phyloP scores from a whole-genome alignment of 1,140 invertebrate genomes.

The Ylistrum balloti region DNA sequence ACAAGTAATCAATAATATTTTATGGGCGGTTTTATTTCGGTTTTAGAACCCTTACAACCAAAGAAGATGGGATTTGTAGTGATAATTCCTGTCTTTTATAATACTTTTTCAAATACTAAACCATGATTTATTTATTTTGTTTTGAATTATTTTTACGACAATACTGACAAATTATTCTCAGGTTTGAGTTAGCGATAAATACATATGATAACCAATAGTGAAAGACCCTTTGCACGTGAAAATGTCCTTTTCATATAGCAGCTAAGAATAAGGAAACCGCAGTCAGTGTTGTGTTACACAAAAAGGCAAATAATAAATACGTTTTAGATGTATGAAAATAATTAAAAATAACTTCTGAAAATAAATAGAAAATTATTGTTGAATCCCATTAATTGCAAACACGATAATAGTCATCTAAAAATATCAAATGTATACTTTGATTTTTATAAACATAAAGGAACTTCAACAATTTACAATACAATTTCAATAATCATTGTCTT shows the following conservation, averaged over 20 bases:
- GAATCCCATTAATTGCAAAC: too few relatives aligned
- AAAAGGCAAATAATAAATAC: too few relatives aligned
- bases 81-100: conserved; percentile 36
- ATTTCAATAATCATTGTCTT: too few relatives aligned
- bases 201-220: background rate
- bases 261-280: background rate
- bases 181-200: background rate
- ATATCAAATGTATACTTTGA: too few relatives aligned
- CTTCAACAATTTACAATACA: too few relatives aligned
- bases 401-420: too few relatives aligned
- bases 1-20: conserved; percentile 40
- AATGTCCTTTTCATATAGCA: background rate
- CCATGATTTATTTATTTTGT: conserved; percentile 40
- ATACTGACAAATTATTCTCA: conserved; percentile 29
- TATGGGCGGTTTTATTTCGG: conserved; percentile 38
- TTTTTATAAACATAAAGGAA: too few relatives aligned
- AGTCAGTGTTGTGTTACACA: too few relatives aligned
- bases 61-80: conserved; percentile 19
- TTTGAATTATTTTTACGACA: conserved; percentile 36
- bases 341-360: too few relatives aligned
- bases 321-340: too few relatives aligned
- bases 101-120: conserved; percentile 23
- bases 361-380: too few relatives aligned
- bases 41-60: conserved; percentile 5
- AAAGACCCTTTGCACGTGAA: background rate